A percentile compares a stretch with the other conserved stretches of the same genome.
Evolutionary conservation across 2,797 vertebrate genomes (phyloP).

Genomic region (Lutjanus campechanus): DNA sequence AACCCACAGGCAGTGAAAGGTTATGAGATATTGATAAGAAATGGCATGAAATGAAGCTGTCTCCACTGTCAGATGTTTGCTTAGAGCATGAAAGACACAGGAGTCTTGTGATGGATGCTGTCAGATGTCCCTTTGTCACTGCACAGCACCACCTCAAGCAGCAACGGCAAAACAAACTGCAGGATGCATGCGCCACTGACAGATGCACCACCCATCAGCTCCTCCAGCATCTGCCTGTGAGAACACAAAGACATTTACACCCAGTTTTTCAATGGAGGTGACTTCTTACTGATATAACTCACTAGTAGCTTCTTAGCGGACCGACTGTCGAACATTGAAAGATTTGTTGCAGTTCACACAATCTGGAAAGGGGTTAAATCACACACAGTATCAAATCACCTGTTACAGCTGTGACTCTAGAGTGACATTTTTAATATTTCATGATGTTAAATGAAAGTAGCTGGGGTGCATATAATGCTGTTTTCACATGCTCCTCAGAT

Average conservation of each 20-base stretch:
- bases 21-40: constrained; percentile 75
- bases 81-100: constrained; percentile 45
- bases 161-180: constrained; percentile 52
- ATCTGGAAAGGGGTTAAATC: no score
- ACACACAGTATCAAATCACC: no score
- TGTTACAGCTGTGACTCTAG: not conserved
- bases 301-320: not conserved
- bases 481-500: no score
- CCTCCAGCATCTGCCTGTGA: constrained; percentile 45
- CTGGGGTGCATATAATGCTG: not conserved
- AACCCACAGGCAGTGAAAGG: constrained; percentile 37
- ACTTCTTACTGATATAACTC: not conserved
- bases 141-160: constrained; percentile 58
- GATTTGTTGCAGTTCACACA: constrained; percentile 8
- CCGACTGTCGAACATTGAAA: not conserved
- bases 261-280: not conserved
- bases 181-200: constrained; percentile 38
- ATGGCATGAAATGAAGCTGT: constrained; percentile 50
- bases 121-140: constrained; percentile 73
- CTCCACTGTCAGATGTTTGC: constrained; percentile 49
- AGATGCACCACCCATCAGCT: constrained; percentile 43
- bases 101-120: constrained; percentile 77
- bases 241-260: constrained; percentile 7
- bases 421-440: not conserved
- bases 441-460: not conserved